Conservation (phyloP, 2,113 vertebrate genomes). For the Burhinus bistriatus region DNA sequence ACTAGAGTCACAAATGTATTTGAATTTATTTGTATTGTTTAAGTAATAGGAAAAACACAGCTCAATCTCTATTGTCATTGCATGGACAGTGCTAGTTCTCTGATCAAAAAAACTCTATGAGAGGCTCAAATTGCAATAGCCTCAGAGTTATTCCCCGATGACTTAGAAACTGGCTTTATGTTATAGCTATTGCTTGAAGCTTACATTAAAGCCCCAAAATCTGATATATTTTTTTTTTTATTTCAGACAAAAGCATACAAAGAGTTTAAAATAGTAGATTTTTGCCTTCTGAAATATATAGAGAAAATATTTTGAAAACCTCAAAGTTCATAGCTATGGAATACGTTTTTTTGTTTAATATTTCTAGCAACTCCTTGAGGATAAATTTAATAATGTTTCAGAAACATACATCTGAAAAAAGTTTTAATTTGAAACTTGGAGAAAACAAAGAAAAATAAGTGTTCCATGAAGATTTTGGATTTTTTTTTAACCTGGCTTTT, state of each 20-base stretch:
- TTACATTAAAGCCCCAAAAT: neutral
- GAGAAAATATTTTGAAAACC: neutral
- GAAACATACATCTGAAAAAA: neutral
- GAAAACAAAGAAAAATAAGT: neutral
- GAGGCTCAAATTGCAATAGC: neutral
- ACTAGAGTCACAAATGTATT: neutral
- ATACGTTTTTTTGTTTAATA: neutral
- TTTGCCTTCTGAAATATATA: neutral
- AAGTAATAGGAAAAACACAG: neutral
- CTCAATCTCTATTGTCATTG: neutral
- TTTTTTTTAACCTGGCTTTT: neutral
- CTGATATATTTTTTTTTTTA: neutral
- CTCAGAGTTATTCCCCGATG: neutral
- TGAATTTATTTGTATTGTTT: neutral
- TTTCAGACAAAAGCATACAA: neutral
- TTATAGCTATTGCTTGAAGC: neutral
- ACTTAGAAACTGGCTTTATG: neutral
- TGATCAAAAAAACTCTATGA: neutral
- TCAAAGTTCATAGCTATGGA: neutral
- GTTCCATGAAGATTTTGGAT: accelerated
- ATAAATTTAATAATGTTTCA: neutral
- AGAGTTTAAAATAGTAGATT: neutral
- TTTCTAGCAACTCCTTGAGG: neutral
- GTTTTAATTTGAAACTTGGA: neutral
- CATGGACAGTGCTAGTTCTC: neutral